Base-by-base conservation (phyloP, 2,888 invertebrate species). In the Tanypteryx hageni region DNA sequence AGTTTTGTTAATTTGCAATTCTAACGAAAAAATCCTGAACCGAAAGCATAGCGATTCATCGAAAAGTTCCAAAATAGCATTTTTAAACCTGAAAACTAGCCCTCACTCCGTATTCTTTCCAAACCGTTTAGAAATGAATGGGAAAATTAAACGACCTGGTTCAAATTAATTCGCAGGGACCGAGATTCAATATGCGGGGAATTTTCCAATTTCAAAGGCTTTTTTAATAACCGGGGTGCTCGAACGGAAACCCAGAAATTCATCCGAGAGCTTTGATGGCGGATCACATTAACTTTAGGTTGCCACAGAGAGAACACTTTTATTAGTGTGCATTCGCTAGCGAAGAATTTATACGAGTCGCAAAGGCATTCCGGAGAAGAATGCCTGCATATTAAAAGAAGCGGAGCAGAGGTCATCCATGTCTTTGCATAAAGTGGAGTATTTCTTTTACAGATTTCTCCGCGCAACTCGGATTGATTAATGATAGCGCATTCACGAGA, bases 201-300 rank as follows among this genome's bases (percentile, higher is more conserved):
- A 76, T 76, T 76, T 76, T 76, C 27, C 76, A 76, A 76, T 76
- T 76, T 76, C 76, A 76, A 76, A 76, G 76, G 76, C 76, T 76
- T 76, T 76, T 44, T 76, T 76, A 76, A 76, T 76, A 76, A 27
- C 76, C 76, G 22, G 27, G 22, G 27, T 76, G 76, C 76, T 76
- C 27, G 76, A 76, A 13, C 76, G 27, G 76, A 64, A 14, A 7
- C 64, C 64, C 18, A 64, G 16, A 22, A 68, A 68, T n/a, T 68
- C 68, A n/a, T 68, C 64, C 64, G 64, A 16, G 76, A n/a, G 22
- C 76, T 76, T 76, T 76, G 76, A 27, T 76, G 27, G 27, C 9
- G 76, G 76, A 76, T 27, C 7, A 22, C 76, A 76, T 76, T 27
- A 68, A 68, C 68, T n/a, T 11, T 4, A 22, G n/a, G 68, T 14